Base-by-base conservation (phyloP, 92 coral and sea anemone species). In the Siderastrea siderea region DNA sequence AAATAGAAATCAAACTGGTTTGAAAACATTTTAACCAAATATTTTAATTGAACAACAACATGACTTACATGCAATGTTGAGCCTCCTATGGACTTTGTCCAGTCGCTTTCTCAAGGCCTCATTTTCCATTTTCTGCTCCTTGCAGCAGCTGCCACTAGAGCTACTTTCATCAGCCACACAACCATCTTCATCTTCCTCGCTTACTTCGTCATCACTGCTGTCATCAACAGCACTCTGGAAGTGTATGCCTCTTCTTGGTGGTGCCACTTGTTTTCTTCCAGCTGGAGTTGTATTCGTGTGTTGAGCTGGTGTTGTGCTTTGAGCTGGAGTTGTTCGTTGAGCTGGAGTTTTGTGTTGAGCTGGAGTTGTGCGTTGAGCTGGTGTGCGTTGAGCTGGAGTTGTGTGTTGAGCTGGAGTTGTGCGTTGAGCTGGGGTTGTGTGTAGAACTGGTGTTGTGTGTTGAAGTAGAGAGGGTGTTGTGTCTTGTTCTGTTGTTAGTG, bases 21-120 rank as follows among this genome's bases (percentile, higher is more conserved):
- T 26, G 38, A 26, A 26, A 26, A 26, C 38, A 26, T 26, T 26
- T 26, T 26, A 26, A 26, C 38, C 38, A 26, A 26, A 26, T 26
- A 26, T 26, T 26, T 26, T 26, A 26, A 26, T 26, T 26, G 38
- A 26, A 26, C 38, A 0, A 26, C 38, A 26, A 68, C 15, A 9
- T 57, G 70, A 65, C 70, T 65, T 65, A 65, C 70, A 64, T 64
- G 68, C 68, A 14, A 67, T 67, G 72, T 67, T 67, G 1, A 67
- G 72, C 12, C 72, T 67, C 50, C 38, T 67, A 7, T 67, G 49
- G 48, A 67, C 13, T 67, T 67, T 67, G 26, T 38, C 47, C 11
- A 67, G 72, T 67, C 63, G 63, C 63, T 59, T 59, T 59, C 63
- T 59, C 72, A 68, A 68, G 43, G 72, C 72, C 7, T 68, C 50